Evolutionary conservation across 2,113 vertebrate species (phyloP).

Genomic region (Cynoglossus semilaevis): DNA sequence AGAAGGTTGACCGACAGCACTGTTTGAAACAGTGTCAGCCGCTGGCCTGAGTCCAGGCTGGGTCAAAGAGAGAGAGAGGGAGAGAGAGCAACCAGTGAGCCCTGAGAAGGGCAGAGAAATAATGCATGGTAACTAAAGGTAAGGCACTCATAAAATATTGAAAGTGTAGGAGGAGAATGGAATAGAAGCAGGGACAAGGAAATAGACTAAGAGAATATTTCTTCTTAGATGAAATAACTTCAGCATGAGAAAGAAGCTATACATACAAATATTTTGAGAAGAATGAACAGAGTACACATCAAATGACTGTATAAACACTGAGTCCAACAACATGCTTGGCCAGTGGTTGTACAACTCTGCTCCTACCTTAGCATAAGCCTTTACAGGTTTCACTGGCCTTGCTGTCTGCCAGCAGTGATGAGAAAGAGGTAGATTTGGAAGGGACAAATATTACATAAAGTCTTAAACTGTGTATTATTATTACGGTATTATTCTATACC

Average conservation of each 20-base stretch:
- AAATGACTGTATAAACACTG: neutral
- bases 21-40: slow-evolving; percentile 39
- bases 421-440: slow-evolving; percentile 41
- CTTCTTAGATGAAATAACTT: slow-evolving; percentile 1
- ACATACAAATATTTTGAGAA: neutral
- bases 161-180: slow-evolving; percentile 61
- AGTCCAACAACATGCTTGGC: slow-evolving; percentile 6
- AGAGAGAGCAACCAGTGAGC: slow-evolving; percentile 62
- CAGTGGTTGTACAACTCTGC: slow-evolving; percentile 12
- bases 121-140: slow-evolving; percentile 86
- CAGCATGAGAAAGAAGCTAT: neutral
- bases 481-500: neutral
- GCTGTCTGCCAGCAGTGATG: slow-evolving; percentile 60
- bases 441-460: slow-evolving; percentile 37
- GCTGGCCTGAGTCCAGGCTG: slow-evolving; percentile 49
- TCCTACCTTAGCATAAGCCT: slow-evolving; percentile 69
- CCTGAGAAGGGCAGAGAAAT: slow-evolving; percentile 76
- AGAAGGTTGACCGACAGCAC: slow-evolving; percentile 25
- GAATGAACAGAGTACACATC: neutral
- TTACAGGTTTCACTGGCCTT: slow-evolving; percentile 58
- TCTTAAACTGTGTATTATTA: slow-evolving; percentile 1
- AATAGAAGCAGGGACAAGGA: slow-evolving; percentile 48
- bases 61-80: slow-evolving; percentile 45
- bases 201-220: slow-evolving; percentile 17
- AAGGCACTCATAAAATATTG: slow-evolving; percentile 80